Conservation (phyloP, 2,888 invertebrate genomes). For the Xestia xanthographa region DNA sequence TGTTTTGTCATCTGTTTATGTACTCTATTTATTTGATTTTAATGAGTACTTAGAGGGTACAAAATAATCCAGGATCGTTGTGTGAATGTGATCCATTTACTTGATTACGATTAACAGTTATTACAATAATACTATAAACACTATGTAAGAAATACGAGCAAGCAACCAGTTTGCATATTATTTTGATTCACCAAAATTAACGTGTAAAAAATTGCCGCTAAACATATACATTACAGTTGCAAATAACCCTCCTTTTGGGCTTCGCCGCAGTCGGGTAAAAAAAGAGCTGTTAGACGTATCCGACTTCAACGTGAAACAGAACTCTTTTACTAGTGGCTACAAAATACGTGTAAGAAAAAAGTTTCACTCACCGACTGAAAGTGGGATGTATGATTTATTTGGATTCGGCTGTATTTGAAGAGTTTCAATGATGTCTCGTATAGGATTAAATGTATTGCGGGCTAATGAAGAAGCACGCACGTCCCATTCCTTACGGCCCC, state of each 20-base stretch:
- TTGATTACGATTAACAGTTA: not conserved
- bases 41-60: not conserved
- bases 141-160: not conserved
- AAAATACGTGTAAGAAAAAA: constrained; percentile 1
- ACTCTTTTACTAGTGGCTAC: not conserved
- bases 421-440: constrained; percentile 97
- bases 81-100: not conserved
- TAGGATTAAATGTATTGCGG: constrained; percentile 96
- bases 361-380: constrained; percentile 95
- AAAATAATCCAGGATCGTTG: not conserved
- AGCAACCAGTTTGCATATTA: not conserved
- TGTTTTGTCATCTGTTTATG: not conserved
- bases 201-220: not conserved
- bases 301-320: not conserved
- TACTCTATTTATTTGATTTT: not conserved
- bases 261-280: no score
- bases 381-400: constrained; percentile 96
- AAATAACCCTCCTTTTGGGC: no score
- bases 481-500: constrained; percentile 91
- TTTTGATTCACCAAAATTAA: not conserved
- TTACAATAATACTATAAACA: not conserved
- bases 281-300: not conserved
- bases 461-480: constrained; percentile 94
- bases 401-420: constrained; percentile 97
- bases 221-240: not conserved